These are phyloP conservation scores for Hirtodrosophila cameraria DNA, from an alignment of 2,888 invertebrate species.

Conservation along the genomic window DNA sequence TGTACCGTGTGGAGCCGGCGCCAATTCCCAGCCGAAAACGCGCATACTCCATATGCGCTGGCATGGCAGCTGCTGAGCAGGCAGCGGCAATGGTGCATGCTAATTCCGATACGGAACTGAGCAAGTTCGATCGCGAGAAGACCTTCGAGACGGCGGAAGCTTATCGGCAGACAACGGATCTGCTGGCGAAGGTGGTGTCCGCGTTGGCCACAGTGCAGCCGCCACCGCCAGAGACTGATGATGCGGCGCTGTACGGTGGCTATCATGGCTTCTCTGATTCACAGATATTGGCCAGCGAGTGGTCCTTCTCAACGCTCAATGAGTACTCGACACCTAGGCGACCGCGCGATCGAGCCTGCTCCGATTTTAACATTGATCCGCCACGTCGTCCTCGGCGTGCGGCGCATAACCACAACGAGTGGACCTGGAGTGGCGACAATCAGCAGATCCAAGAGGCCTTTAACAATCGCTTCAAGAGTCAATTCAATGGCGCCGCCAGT, in stretches of 20 bases:
- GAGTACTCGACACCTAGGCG: conserved; percentile 80
- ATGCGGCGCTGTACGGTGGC: conserved; percentile 82
- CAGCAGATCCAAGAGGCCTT: conserved; percentile 83
- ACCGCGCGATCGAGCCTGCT: conserved; percentile 86
- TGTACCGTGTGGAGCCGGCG: conserved; percentile 86
- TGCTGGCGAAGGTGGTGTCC: conserved; percentile 91
- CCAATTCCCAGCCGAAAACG: conserved; percentile 85
- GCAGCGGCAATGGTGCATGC: conserved; percentile 84
- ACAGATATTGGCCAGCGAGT: conserved; percentile 90
- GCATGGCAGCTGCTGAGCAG: conserved; percentile 72
- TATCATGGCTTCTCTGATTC: conserved; percentile 90
- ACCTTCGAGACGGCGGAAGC: conserved; percentile 88
- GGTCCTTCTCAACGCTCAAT: conserved; percentile 84
- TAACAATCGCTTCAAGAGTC: conserved; percentile 78
- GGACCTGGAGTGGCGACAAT: conserved; percentile 84
- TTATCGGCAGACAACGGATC: conserved; percentile 90
- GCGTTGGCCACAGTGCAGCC: conserved; percentile 88
- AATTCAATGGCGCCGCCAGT: conserved; percentile 62
- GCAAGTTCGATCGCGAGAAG: conserved; percentile 90
- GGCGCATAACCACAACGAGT: conserved; percentile 81
- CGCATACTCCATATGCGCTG: conserved; percentile 88
- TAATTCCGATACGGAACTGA: conserved; percentile 91
- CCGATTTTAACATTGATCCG: conserved; percentile 85
- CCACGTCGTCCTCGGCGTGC: conserved; percentile 61
- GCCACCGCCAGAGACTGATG: conserved; percentile 84